A percentile compares a stretch with the other conserved stretches of the same genome.
These are phyloP conservation scores for Troides helena DNA, from an alignment of 2,888 invertebrate species.

Conservation along the genomic window DNA sequence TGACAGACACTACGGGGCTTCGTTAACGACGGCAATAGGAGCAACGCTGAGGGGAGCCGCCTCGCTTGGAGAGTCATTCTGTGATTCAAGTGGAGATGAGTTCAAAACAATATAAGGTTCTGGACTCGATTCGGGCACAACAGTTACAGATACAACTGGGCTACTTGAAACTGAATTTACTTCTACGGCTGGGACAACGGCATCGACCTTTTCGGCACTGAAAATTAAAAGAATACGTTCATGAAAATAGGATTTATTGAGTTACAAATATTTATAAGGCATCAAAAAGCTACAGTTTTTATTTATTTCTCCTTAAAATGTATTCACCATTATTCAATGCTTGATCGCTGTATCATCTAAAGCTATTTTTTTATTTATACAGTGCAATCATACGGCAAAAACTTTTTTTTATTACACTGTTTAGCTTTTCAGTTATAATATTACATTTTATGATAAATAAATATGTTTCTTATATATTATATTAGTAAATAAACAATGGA, in stretches of 20 bases:
- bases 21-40: background rate
- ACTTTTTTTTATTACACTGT: too few species aligned
- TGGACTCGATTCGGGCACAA: conserved; percentile 22
- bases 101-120: conserved; percentile 4
- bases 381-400: too few species aligned
- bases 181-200: conserved; percentile 6
- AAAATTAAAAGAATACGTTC: background rate
- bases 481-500: too few species aligned
- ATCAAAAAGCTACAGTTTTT: too few species aligned
- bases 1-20: conserved; percentile 1
- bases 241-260: background rate
- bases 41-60: background rate
- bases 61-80: background rate
- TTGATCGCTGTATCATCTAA: too few species aligned
- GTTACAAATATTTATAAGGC: too few species aligned
- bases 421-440: too few species aligned
- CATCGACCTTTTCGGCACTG: background rate
- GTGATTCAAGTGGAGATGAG: background rate
- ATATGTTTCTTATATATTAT: too few species aligned
- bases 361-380: too few species aligned
- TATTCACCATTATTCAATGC: too few species aligned
- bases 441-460: too few species aligned
- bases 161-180: conserved; percentile 25
- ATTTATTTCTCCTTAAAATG: too few species aligned
- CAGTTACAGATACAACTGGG: conserved; percentile 22